These are phyloP conservation scores for Trogon melanurus DNA, from an alignment of 2,113 vertebrate genomes.

Conservation along the genomic window DNA sequence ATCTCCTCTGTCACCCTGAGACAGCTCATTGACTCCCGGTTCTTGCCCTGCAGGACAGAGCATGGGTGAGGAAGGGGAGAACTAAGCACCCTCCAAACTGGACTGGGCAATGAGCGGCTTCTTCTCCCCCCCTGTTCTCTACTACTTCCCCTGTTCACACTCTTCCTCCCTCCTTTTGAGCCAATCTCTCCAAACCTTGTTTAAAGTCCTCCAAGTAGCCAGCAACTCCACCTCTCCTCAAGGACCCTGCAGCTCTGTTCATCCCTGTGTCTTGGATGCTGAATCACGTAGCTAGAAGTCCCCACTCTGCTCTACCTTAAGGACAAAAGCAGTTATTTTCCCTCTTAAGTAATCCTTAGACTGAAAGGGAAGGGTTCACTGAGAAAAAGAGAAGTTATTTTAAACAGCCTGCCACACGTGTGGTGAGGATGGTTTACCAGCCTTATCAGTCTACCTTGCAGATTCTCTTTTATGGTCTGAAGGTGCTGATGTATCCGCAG, in stretches of 20 bases:
- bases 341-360: neutral
- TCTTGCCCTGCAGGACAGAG: fast-evolving
- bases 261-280: fast-evolving
- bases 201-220: neutral
- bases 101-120: neutral
- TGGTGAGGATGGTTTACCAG: neutral
- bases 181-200: neutral
- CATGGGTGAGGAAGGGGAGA: neutral
- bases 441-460: neutral
- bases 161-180: neutral
- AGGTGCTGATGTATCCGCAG: neutral
- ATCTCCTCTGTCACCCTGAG: fast-evolving
- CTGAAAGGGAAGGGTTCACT: neutral
- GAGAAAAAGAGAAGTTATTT: neutral
- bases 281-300: fast-evolving
- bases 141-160: neutral
- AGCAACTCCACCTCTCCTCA: neutral
- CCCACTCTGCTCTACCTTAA: neutral
- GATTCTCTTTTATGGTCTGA: neutral
- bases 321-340: neutral
- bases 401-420: neutral
- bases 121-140: fast-evolving
- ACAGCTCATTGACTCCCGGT: neutral
- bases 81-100: fast-evolving
- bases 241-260: neutral